These are phyloP conservation scores for Holcopasites calliopsidis DNA, from an alignment of 1,140 invertebrate species.

Conservation along the genomic window DNA sequence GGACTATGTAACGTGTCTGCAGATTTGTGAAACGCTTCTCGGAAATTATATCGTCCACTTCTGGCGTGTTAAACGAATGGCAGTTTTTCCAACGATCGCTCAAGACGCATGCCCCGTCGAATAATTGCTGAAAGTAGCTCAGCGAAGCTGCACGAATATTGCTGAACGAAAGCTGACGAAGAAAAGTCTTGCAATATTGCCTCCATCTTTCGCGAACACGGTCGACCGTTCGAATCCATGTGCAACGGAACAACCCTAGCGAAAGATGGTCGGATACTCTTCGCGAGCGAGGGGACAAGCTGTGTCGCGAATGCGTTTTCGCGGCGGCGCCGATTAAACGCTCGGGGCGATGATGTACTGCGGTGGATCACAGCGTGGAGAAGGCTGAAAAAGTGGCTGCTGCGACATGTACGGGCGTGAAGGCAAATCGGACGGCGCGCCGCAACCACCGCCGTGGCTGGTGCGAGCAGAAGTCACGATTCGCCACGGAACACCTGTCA, in stretches of 20 bases:
- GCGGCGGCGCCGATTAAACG: slow-evolving; percentile 16
- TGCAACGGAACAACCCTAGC: slow-evolving; percentile 15
- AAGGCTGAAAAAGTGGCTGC: slow-evolving; percentile 28
- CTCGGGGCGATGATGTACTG: slow-evolving; percentile 40
- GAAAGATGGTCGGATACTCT: slow-evolving; percentile 12
- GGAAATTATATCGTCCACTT: background rate
- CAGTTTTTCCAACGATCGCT: background rate
- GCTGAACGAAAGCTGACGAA: no score
- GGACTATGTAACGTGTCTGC: slow-evolving; percentile 17
- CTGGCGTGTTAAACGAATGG: background rate
- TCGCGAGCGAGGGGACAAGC: slow-evolving; percentile 16
- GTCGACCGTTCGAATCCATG: slow-evolving; percentile 50
- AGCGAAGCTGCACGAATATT: no score
- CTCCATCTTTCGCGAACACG: slow-evolving; percentile 16
- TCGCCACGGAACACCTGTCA: slow-evolving; percentile 68
- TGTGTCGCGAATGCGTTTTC: slow-evolving; percentile 2
- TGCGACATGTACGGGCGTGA: slow-evolving; percentile 60
- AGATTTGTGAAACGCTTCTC: slow-evolving; percentile 19
- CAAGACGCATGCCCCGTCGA: background rate
- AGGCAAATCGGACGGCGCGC: slow-evolving; percentile 35
- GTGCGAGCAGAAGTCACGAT: slow-evolving; percentile 83
- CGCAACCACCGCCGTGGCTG: slow-evolving; percentile 80
- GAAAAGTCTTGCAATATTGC: no score
- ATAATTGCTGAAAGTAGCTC: background rate
- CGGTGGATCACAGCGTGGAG: slow-evolving; percentile 55